Percentiles rank a stretch among this genome's conserved stretches.
Conservation (phyloP, 2,113 vertebrate genomes). For the Python bivittatus region DNA sequence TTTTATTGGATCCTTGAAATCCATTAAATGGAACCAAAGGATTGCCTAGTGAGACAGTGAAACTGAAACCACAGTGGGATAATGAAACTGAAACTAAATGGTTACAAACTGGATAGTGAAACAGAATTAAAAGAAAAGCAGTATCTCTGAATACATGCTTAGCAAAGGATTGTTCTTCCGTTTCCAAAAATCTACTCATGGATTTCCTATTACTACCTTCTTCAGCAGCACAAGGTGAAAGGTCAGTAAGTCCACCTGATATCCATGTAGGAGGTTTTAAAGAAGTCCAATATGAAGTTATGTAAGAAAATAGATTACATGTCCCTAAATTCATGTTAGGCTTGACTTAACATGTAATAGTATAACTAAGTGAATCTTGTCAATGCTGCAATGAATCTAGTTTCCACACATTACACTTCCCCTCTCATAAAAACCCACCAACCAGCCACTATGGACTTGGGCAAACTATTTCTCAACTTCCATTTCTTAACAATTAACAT, state of each 20-base stretch:
- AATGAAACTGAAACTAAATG: background rate
- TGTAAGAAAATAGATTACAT: background rate
- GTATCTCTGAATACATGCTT: background rate
- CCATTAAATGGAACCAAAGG: background rate
- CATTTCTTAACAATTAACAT: background rate
- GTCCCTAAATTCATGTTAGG: background rate
- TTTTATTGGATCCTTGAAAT: background rate
- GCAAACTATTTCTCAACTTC: background rate
- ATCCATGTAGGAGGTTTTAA: background rate
- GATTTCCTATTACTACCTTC: background rate
- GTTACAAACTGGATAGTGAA: background rate
- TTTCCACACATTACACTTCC: background rate
- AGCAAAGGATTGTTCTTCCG: background rate
- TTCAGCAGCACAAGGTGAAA: background rate
- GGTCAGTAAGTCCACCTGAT: background rate
- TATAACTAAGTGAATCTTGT: background rate
- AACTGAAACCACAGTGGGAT: background rate
- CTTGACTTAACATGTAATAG: background rate
- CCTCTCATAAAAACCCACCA: background rate
- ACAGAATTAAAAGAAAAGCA: background rate
- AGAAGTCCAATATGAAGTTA: background rate
- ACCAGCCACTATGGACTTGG: background rate
- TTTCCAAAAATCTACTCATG: background rate
- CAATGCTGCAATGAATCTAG: conserved; percentile 2
- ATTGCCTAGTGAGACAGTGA: background rate